Percentiles rank a stretch among this genome's conserved stretches.
phyloP scores from a whole-genome alignment of 2,888 invertebrate genomes.

The Crioceris asparagi region DNA sequence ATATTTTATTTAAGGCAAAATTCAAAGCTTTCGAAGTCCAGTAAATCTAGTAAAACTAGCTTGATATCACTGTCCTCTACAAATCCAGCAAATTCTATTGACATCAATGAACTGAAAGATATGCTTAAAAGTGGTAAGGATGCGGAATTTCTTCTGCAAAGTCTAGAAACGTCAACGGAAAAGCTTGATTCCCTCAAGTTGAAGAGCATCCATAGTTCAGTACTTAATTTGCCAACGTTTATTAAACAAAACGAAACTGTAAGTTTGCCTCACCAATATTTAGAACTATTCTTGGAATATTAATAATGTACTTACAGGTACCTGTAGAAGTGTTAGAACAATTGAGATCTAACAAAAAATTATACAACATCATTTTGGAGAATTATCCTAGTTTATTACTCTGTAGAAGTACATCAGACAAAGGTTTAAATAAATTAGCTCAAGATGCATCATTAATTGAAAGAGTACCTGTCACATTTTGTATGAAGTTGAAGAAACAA shows the following conservation, averaged over 20 bases:
- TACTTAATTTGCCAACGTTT: constrained; percentile 66
- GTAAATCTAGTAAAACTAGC: constrained; percentile 26
- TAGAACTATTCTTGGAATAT: too few species aligned
- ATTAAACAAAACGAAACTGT: constrained; percentile 59
- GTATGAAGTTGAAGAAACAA: constrained; percentile 47
- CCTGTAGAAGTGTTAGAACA: constrained; percentile 53
- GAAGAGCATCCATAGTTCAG: constrained; percentile 49
- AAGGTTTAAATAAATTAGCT: constrained; percentile 40
- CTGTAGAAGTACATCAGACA: constrained; percentile 54
- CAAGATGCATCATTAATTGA: constrained; percentile 27
- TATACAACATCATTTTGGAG: constrained; percentile 60
- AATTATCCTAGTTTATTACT: constrained; percentile 60
- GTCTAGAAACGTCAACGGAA: constrained; percentile 49
- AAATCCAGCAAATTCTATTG: constrained; percentile 46
- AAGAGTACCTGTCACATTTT: constrained; percentile 49
- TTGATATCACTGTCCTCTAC: constrained; percentile 32
- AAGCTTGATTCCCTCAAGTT: constrained; percentile 36
- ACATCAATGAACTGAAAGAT: constrained; percentile 54
- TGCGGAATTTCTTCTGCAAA: constrained; percentile 54
- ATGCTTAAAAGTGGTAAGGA: constrained; percentile 61
- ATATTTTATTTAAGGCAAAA: constrained; percentile 20
- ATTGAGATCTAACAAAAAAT: constrained; percentile 50
- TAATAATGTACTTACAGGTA: constrained; percentile 39
- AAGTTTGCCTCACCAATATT: too few species aligned
- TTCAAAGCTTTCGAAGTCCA: constrained; percentile 21